These are phyloP conservation scores for Phrynocephalus vlangalii DNA, from an alignment of 2,797 vertebrate species.

Conservation along the genomic window DNA sequence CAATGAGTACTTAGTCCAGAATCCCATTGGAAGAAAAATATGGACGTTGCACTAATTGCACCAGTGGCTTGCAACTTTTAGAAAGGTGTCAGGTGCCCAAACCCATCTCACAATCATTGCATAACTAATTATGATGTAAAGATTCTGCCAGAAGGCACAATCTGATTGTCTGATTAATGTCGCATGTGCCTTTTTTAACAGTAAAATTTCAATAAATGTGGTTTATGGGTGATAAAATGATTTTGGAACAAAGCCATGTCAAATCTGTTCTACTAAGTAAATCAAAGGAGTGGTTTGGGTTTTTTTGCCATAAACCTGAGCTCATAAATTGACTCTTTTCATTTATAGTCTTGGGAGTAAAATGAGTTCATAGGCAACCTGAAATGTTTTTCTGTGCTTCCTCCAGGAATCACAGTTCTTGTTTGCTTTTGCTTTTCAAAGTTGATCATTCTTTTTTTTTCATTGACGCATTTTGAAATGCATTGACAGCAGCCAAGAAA, in stretches of 20 bases:
- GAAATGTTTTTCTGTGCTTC: background rate
- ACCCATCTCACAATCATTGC: too few relatives aligned
- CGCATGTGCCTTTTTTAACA: too few relatives aligned
- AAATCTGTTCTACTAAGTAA: too few relatives aligned
- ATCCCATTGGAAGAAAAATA: too few relatives aligned
- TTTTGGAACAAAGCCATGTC: too few relatives aligned
- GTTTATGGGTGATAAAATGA: background rate
- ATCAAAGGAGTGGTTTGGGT: background rate
- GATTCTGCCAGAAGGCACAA: too few relatives aligned
- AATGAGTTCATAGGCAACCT: background rate
- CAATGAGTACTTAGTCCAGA: too few relatives aligned
- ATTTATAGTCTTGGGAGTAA: background rate
- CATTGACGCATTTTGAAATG: conserved; percentile 1
- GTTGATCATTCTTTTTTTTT: background rate
- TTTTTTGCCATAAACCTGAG: background rate
- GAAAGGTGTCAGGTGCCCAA: too few relatives aligned
- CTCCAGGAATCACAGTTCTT: background rate
- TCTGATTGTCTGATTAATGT: too few relatives aligned
- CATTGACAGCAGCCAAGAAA: background rate
- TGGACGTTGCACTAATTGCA: too few relatives aligned
- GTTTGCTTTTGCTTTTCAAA: background rate
- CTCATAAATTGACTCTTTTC: background rate
- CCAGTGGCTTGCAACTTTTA: too few relatives aligned
- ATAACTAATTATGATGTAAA: too few relatives aligned
- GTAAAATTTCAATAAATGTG: background rate